A percentile compares a stretch with the other conserved stretches of the same genome.
Conservation (phyloP, 2,797 vertebrate species). For the Orientallactaga sibirica region DNA sequence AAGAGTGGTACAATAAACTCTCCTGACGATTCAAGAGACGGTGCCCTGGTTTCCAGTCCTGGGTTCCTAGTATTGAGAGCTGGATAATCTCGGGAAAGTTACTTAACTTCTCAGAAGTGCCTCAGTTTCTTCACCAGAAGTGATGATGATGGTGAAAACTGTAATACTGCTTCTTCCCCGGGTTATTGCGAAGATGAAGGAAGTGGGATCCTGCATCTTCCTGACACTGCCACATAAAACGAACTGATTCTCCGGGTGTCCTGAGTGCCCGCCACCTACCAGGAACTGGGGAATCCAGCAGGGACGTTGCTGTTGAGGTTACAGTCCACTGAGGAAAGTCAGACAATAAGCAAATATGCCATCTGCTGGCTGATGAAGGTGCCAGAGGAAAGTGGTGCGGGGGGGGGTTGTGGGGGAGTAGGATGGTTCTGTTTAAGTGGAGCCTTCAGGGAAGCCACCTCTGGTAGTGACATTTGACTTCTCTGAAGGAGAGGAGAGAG, state of each 20-base stretch:
- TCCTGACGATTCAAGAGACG: background rate
- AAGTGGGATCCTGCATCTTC: constrained; percentile 1
- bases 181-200: constrained; percentile 27
- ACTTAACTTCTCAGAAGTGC: constrained; percentile 18
- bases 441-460: background rate
- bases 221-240: constrained; percentile 7
- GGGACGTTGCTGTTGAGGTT: background rate
- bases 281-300: background rate
- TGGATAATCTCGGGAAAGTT: constrained; percentile 44
- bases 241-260: constrained; percentile 18
- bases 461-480: background rate
- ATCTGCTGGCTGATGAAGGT: background rate
- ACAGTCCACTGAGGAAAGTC: background rate
- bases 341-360: background rate
- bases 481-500: background rate
- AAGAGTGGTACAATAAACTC: background rate
- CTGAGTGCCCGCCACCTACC: background rate
- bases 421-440: background rate
- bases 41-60: constrained; percentile 38
- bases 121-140: constrained; percentile 54
- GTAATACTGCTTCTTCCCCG: background rate
- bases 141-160: background rate
- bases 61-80: background rate
- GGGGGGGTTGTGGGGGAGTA: background rate
- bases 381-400: background rate